Evolutionary conservation across 2,113 vertebrate genomes (phyloP).

Genomic region (Alexandromys fortis): DNA sequence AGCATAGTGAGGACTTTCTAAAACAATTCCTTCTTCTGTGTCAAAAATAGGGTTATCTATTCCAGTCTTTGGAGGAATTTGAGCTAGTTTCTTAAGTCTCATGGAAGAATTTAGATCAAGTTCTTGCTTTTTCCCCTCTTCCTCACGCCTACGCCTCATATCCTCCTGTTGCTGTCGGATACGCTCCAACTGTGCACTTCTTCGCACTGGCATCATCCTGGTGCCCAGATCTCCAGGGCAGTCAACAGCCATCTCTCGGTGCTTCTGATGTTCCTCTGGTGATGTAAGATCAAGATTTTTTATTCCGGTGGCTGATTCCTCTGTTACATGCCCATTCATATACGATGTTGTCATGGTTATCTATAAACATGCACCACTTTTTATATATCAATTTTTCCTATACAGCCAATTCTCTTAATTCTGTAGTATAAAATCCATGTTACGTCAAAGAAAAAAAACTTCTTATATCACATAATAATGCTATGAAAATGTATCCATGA

Average conservation of each 20-base stretch:
- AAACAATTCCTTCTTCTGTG: conserved; percentile 89
- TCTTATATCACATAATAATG: conserved; percentile 78
- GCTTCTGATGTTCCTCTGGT: conserved; percentile 88
- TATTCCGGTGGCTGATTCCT: conserved; percentile 91
- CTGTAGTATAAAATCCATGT: conserved; percentile 86
- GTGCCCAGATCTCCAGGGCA: conserved; percentile 96
- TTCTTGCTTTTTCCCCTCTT: conserved; percentile 91
- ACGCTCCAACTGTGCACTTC: conserved; percentile 91
- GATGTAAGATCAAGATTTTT: conserved; percentile 87
- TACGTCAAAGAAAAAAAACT: conserved; percentile 81
- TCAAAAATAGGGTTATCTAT: conserved; percentile 97
- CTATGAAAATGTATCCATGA: conserved; percentile 81
- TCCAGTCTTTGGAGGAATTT: conserved; percentile 94
- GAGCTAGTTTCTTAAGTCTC: conserved; percentile 94
- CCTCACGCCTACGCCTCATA: conserved; percentile 91
- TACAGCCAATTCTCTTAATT: conserved; percentile 80
- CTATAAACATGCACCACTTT: conserved; percentile 72
- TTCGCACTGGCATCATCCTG: conserved; percentile 91
- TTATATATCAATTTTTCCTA: conserved; percentile 82
- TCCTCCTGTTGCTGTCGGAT: conserved; percentile 95
- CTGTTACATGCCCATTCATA: conserved; percentile 93
- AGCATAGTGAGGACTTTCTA: conserved; percentile 87
- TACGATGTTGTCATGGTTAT: conserved; percentile 93
- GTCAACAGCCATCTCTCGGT: conserved; percentile 94
- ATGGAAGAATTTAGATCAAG: conserved; percentile 93